Percentiles rank a stretch among this genome's conserved stretches.
Evolutionary conservation across 2,113 vertebrate species (phyloP).

Genomic region (Rhadina sibilatrix): DNA sequence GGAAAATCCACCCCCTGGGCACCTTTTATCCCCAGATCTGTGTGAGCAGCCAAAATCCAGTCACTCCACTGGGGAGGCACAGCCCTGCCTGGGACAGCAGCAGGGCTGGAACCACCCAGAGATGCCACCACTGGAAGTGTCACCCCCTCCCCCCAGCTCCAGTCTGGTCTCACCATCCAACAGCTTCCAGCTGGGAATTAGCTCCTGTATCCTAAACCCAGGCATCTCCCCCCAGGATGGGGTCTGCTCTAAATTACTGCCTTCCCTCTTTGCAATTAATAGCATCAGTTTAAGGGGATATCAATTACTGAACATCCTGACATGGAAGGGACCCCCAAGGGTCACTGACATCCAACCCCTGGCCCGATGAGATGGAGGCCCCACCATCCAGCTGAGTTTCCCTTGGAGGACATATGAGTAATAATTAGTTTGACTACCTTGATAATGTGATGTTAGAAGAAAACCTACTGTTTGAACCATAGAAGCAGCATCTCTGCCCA

Average conservation of each 20-base stretch:
- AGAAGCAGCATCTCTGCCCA: neutral
- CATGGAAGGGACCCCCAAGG: neutral
- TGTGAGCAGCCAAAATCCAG: neutral
- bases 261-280: neutral
- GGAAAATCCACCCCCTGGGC: neutral
- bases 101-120: neutral
- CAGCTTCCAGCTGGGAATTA: neutral
- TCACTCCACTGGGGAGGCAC: rapidly evolving
- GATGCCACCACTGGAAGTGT: neutral
- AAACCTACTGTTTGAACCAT: rapidly evolving
- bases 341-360: neutral
- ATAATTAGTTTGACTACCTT: neutral
- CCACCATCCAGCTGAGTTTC: neutral
- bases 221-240: rapidly evolving
- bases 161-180: neutral
- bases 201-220: neutral
- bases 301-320: neutral
- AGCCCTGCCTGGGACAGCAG: neutral
- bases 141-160: neutral
- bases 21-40: neutral
- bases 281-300: neutral
- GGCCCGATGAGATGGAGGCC: rapidly evolving
- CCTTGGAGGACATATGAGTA: neutral
- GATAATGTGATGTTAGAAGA: neutral
- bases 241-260: neutral